phyloP scores from a whole-genome alignment of 2,888 invertebrate species.

The Megalurothrips usitatus region DNA sequence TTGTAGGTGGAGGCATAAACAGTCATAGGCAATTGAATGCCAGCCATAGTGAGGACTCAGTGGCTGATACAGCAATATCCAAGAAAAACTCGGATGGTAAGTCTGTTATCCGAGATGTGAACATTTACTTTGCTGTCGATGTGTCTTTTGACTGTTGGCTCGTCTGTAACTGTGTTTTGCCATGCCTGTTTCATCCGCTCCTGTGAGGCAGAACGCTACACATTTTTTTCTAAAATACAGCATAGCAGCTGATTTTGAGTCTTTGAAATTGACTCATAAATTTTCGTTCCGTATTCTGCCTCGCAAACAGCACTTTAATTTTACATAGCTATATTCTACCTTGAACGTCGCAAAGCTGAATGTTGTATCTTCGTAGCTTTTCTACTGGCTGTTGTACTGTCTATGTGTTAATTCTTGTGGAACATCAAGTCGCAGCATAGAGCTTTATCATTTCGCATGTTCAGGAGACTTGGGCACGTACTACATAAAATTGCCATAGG shows the following conservation, averaged over 20 bases:
- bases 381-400: background rate
- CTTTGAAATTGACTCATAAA: background rate
- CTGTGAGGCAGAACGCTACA: slow-evolving; percentile 14
- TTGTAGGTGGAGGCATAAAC: slow-evolving; percentile 25
- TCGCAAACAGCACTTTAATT: slow-evolving; percentile 4
- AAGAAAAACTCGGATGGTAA: slow-evolving; percentile 83
- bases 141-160: slow-evolving; percentile 18
- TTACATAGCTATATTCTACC: background rate
- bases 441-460: background rate
- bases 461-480: background rate
- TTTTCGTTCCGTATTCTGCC: background rate
- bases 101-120: slow-evolving; percentile 44
- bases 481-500: background rate
- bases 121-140: slow-evolving; percentile 34
- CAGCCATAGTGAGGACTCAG: slow-evolving; percentile 76
- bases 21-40: slow-evolving; percentile 52
- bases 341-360: slow-evolving; percentile 13
- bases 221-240: background rate
- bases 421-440: background rate
- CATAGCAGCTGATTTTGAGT: no score
- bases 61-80: slow-evolving; percentile 71
- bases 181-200: slow-evolving; percentile 20
- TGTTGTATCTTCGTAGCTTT: slow-evolving; percentile 13
- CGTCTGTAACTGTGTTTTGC: slow-evolving; percentile 4
- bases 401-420: background rate